phyloP scores from a whole-genome alignment of 2,888 invertebrate species.

The Harpagoxenus sublaevis region DNA sequence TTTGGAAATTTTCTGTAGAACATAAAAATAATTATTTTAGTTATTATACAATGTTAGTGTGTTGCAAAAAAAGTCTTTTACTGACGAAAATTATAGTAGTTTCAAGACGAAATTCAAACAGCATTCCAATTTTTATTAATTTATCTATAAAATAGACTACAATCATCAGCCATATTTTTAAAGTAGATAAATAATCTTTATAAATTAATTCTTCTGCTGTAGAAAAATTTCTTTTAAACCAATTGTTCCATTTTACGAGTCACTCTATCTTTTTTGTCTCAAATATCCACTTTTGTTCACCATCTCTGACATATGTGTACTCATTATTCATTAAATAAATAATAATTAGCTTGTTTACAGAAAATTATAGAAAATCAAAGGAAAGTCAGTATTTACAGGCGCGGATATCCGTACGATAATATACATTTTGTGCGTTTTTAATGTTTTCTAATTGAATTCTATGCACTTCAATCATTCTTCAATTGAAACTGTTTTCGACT shows the following conservation, averaged over 20 bases:
- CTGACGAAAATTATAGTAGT: too few relatives aligned
- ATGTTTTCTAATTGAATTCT: not conserved
- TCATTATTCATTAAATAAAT: not conserved
- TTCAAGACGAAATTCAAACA: too few relatives aligned
- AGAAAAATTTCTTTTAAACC: too few relatives aligned
- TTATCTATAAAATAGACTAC: too few relatives aligned
- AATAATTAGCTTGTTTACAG: not conserved
- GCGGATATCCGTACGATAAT: not conserved
- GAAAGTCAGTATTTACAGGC: not conserved
- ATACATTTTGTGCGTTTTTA: not conserved
- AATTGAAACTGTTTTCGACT: not conserved
- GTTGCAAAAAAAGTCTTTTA: not conserved
- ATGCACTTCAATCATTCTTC: not conserved
- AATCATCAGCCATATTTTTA: too few relatives aligned
- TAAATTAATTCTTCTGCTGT: too few relatives aligned
- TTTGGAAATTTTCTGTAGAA: not conserved
- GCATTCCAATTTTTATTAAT: too few relatives aligned
- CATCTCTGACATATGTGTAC: too few relatives aligned
- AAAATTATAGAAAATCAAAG: not conserved
- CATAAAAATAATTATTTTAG: not conserved
- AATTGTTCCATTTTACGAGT: too few relatives aligned
- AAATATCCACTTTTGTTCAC: too few relatives aligned
- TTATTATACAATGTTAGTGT: not conserved
- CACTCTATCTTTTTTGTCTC: too few relatives aligned
- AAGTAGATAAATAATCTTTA: too few relatives aligned